Percentiles rank a stretch among this genome's conserved stretches.
Evolutionary conservation across 2,113 vertebrate genomes (phyloP).

Genomic region (Mirounga angustirostris): DNA sequence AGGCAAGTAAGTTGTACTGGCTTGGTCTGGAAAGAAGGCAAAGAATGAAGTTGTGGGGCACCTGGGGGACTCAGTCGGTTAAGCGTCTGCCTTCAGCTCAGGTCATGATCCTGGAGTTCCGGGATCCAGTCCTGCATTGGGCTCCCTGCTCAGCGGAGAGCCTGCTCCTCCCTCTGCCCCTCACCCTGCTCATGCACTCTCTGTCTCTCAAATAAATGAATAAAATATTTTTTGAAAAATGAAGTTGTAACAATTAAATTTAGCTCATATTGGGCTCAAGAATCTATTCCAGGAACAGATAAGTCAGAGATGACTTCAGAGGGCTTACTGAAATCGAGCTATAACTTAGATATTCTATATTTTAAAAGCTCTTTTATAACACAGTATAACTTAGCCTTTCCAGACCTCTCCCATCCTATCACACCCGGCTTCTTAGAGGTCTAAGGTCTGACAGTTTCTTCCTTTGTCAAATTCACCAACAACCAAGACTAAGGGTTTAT

Average conservation of each 20-base stretch:
- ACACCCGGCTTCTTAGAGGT: not conserved
- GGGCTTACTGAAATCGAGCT: not conserved
- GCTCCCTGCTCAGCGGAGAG: not conserved
- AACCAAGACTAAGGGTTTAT: not conserved
- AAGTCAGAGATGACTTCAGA: not conserved
- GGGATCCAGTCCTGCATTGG: too few species aligned
- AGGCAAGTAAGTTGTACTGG: not conserved
- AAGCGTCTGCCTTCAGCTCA: not conserved
- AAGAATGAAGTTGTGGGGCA: not conserved
- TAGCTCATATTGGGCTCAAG: not conserved
- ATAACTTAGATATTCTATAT: not conserved
- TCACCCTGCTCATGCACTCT: not conserved
- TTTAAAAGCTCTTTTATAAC: not conserved
- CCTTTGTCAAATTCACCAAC: not conserved
- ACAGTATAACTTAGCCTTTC: not conserved
- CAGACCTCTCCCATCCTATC: not conserved
- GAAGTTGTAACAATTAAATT: not conserved
- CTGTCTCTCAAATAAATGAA: not conserved
- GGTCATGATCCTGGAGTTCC: not conserved
- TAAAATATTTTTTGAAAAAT: not conserved
- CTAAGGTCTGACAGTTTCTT: not conserved
- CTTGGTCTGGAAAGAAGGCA: not conserved
- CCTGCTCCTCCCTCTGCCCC: not conserved
- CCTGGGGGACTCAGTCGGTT: not conserved
- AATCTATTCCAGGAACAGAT: not conserved